Conservation (phyloP, 2,797 vertebrate species). For the Acropternis orthonyx region DNA sequence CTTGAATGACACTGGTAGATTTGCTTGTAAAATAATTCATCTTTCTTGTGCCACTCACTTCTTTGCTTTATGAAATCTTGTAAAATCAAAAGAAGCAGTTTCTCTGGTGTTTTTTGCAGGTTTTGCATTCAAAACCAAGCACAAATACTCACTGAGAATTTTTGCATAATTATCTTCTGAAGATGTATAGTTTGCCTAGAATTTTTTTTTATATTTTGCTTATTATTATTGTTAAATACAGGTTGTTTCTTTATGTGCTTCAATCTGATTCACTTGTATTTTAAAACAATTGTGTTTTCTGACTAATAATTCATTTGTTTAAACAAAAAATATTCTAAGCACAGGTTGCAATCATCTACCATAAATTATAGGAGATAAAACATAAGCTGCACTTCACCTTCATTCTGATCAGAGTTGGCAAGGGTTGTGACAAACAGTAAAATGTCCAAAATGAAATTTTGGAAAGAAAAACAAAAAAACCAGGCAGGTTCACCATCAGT, state of each 20-base stretch:
- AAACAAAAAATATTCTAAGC: background rate
- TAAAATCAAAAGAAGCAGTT: conserved; percentile 43
- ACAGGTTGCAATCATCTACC: background rate
- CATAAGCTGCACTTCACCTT: background rate
- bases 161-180: background rate
- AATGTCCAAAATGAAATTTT: background rate
- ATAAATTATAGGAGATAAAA: background rate
- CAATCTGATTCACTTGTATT: background rate
- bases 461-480: background rate
- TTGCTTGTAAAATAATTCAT: conserved; percentile 43
- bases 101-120: background rate
- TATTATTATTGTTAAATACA: background rate
- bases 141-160: background rate
- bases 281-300: background rate
- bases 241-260: background rate
- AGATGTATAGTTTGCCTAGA: background rate
- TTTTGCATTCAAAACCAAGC: background rate
- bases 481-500: background rate
- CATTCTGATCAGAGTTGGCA: background rate
- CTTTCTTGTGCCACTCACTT: conserved; percentile 50
- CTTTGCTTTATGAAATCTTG: conserved; percentile 20
- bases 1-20: conserved; percentile 20
- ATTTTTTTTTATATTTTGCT: background rate
- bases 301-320: background rate
- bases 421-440: background rate